phyloP scores from a whole-genome alignment of 1,140 invertebrate species.

The Proales similis region DNA sequence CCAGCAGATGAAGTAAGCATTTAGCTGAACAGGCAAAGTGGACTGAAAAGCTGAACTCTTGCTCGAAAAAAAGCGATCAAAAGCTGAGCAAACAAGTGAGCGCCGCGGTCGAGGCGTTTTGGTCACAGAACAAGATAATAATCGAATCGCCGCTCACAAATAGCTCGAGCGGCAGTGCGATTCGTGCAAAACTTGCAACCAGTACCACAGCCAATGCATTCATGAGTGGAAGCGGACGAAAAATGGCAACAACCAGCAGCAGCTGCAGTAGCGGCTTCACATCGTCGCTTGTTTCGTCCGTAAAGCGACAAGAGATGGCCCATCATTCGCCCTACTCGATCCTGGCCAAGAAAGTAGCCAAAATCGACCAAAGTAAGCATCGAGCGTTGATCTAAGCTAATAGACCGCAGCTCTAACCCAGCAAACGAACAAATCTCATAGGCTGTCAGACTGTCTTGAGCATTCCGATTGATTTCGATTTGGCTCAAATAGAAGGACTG shows the following conservation, averaged over 20 bases:
- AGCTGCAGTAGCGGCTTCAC: neutral
- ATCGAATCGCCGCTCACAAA: conserved; percentile 28
- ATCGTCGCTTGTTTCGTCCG: conserved; percentile 17
- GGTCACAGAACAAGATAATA: conserved; percentile 34
- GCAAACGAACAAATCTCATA: neutral
- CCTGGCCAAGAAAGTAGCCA: neutral
- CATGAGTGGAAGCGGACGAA: neutral
- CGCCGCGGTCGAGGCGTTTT: conserved; percentile 31
- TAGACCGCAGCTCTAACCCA: neutral
- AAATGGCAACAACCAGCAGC: neutral
- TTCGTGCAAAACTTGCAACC: too few species aligned
- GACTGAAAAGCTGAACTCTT: neutral
- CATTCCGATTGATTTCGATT: conserved; percentile 8
- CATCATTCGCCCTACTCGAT: neutral
- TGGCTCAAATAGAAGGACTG: neutral
- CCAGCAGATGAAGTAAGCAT: conserved; percentile 8
- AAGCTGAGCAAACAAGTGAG: conserved; percentile 14
- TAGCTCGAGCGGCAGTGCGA: neutral
- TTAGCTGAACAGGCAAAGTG: neutral
- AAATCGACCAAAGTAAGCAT: conserved; percentile 27
- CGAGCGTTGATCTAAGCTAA: neutral
- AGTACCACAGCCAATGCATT: too few species aligned
- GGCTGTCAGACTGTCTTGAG: conserved; percentile 21
- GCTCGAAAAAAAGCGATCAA: neutral
- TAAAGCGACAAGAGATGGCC: neutral